Evolutionary conservation across 2,113 vertebrate species (phyloP).

Genomic region (Engraulis encrasicolus): DNA sequence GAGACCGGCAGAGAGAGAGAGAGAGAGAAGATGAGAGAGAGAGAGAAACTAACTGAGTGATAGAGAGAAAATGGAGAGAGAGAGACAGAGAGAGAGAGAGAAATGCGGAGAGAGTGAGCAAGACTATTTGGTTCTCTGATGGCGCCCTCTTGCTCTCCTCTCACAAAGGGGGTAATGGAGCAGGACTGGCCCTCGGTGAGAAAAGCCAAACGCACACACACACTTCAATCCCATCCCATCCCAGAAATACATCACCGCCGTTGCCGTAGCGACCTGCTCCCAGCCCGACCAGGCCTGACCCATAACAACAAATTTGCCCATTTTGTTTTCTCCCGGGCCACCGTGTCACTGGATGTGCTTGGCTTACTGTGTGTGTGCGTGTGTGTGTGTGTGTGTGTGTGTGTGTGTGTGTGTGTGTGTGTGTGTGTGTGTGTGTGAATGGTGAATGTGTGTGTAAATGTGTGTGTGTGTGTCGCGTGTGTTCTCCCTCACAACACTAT

Average conservation of each 20-base stretch:
- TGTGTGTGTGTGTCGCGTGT: no score
- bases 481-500: neutral
- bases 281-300: constrained; percentile 25
- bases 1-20: no score
- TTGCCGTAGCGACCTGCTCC: constrained; percentile 60
- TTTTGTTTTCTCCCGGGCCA: neutral
- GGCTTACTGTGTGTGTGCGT: constrained; percentile 45
- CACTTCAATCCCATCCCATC: no score
- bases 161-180: constrained; percentile 68
- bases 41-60: no score
- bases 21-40: no score
- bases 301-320: constrained; percentile 27
- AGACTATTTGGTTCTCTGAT: constrained; percentile 60
- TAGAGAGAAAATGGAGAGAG: no score
- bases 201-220: constrained; percentile 62
- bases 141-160: constrained; percentile 54
- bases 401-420: no score
- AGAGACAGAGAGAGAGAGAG: neutral
- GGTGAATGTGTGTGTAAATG: no score
- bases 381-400: no score
- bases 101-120: no score
- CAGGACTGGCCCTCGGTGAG: constrained; percentile 56
- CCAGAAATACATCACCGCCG: constrained; percentile 57
- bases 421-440: no score
- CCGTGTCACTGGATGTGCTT: constrained; percentile 47